Conservation (phyloP, 2,888 invertebrate genomes). For the Himalopsyche kuldschensis region DNA sequence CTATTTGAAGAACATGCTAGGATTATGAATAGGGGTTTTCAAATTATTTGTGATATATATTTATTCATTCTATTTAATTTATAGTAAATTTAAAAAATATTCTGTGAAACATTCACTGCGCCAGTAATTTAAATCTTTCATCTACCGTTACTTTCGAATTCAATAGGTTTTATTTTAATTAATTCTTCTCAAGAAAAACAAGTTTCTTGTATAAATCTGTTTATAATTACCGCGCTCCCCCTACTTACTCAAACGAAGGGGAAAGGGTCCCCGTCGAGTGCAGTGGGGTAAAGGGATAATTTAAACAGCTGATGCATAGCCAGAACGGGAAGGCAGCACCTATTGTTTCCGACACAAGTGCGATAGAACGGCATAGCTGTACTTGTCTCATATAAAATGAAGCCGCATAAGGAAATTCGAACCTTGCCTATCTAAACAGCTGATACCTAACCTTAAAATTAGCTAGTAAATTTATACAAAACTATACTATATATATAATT, state of each 20-base stretch:
- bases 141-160: background rate
- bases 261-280: conserved; percentile 49
- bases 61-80: too few relatives aligned
- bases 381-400: background rate
- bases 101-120: background rate
- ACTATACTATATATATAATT: too few relatives aligned
- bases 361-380: background rate
- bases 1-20: too few relatives aligned
- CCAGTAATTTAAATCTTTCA: background rate
- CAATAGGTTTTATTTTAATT: background rate
- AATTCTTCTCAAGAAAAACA: background rate
- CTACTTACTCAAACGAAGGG: conserved; percentile 56
- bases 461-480: too few relatives aligned
- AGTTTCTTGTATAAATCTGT: background rate
- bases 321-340: conserved; percentile 8
- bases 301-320: conserved; percentile 33
- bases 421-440: conserved; percentile 37
- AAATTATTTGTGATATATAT: too few relatives aligned
- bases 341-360: background rate
- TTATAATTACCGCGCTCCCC: conserved; percentile 10
- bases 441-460: conserved; percentile 34
- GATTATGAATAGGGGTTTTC: too few relatives aligned
- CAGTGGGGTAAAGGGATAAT: conserved; percentile 46
- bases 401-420: conserved; percentile 8
- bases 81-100: too few relatives aligned